phyloP scores from a whole-genome alignment of 2,888 invertebrate genomes.

The Acanthopleura granulata region DNA sequence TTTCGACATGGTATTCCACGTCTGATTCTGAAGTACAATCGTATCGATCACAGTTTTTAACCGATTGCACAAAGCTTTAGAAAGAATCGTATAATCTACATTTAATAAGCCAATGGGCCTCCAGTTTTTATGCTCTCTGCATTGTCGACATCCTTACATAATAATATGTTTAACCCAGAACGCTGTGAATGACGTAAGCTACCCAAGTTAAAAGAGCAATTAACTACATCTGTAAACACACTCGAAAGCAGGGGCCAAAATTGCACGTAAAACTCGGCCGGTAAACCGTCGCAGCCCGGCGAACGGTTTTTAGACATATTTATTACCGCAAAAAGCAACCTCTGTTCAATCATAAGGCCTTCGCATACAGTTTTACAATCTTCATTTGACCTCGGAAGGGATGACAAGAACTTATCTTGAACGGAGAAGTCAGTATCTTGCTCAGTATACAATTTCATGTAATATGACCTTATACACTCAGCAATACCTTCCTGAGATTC shows the following conservation, averaged over 20 bases:
- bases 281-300: not conserved
- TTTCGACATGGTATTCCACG: constrained; percentile 37
- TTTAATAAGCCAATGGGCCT: constrained; percentile 37
- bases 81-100: constrained; percentile 38
- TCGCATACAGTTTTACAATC: not conserved
- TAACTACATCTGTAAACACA: constrained; percentile 12
- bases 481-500: not conserved
- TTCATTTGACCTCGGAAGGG: not conserved
- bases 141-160: constrained; percentile 34
- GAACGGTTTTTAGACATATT: constrained; percentile 1
- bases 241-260: not conserved
- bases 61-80: too few relatives aligned
- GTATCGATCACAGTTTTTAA: constrained; percentile 27
- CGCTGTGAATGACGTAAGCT: constrained; percentile 25
- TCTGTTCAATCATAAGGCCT: not conserved
- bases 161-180: not conserved
- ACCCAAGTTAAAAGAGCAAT: constrained; percentile 23
- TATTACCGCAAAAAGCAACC: not conserved
- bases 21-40: constrained; percentile 34
- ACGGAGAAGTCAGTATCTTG: not conserved
- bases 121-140: constrained; percentile 31
- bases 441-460: not conserved
- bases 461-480: not conserved
- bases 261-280: constrained; percentile 2
- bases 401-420: not conserved